Evolutionary conservation across 2,113 vertebrate genomes (phyloP).

Genomic region (Cricetomys ansorgei): DNA sequence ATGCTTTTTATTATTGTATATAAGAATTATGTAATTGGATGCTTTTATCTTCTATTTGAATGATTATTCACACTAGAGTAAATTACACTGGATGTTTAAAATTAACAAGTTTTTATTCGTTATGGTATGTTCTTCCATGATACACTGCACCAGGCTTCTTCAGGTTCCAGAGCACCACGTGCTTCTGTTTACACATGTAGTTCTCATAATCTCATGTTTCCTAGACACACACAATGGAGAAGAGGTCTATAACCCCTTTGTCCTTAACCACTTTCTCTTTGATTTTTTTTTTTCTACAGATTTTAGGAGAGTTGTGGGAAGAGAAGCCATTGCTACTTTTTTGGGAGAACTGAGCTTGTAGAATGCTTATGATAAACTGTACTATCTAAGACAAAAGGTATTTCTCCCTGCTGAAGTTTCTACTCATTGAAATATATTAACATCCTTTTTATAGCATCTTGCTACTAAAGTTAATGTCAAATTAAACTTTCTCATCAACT

Average conservation of each 20-base stretch:
- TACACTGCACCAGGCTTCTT: not conserved
- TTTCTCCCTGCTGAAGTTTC: slow-evolving; percentile 28
- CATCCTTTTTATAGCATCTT: slow-evolving; percentile 66
- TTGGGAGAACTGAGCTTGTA: slow-evolving; percentile 30
- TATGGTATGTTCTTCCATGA: not conserved
- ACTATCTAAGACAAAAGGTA: slow-evolving; percentile 9
- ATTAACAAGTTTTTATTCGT: slow-evolving; percentile 1
- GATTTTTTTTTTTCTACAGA: not conserved
- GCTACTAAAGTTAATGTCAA: slow-evolving; percentile 59
- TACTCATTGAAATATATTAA: slow-evolving; percentile 40
- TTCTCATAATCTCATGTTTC: not conserved
- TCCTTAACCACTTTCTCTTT: not conserved
- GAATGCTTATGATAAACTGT: slow-evolving; percentile 56
- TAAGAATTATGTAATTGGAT: not conserved
- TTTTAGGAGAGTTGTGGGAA: not conserved
- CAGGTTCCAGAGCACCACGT: not conserved
- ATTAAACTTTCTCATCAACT: slow-evolving; percentile 64
- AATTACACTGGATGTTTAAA: not conserved
- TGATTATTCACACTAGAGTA: not conserved
- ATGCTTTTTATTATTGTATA: not conserved
- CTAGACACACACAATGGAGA: not conserved
- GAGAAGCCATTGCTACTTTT: not conserved
- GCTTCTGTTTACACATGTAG: not conserved
- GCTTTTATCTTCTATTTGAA: slow-evolving; percentile 2
- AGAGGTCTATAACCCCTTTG: not conserved